Evolutionary conservation across 2,113 vertebrate genomes (phyloP), one percentile per base, ranked within the genome.

Genomic region (Mormyrus iriodes): DNA sequence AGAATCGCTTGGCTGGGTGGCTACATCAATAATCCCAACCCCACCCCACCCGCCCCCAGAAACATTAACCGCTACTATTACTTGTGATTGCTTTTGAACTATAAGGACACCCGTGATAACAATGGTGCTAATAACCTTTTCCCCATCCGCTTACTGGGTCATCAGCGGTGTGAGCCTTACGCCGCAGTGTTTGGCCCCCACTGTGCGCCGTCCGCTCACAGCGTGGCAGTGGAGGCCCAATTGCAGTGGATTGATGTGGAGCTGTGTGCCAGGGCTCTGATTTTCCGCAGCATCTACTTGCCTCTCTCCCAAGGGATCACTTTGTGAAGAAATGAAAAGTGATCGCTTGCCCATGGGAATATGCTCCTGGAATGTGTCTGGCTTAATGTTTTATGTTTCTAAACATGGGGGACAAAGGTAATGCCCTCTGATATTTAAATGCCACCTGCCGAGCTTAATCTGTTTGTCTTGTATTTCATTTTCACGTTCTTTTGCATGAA

Each of bases 121-220:
- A 79, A 42, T 79, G 35, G 73, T 79, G 73, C 73, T 79, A 79
- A 79, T 79, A 79, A 39, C 31, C 15, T 42, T 79, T 79, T 79
- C 73, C 73, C 73, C 73, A 79, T 79, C 73, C 73, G 35, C 73
- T 79, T 79, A 79, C 35, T 79, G 73, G 73, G 73, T 79, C 73
- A 42, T 79, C 31, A 79, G 35, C 73, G 15, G 35, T 73, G 69
- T 79, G 73, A 79, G 35, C 35, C 17, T 79, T 35, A 42, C 2
- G 10, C 31, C 13, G 31, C 0, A 17, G 1, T 8, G 73, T 42
- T 19, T 79, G 73, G 73, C 73, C 73, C 5, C 73, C 73, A 31
- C 35, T 24, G 61, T n/a, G n/a, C 12, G 61, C 61, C n/a, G 61
- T 76, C 69, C 69, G 15, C 69, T 39, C 73, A 31, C 61, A 39